Evolutionary conservation across 1,140 invertebrate species (phyloP), one percentile per base, ranked within the genome.

Genomic region (Meloidogyne hapla): DNA sequence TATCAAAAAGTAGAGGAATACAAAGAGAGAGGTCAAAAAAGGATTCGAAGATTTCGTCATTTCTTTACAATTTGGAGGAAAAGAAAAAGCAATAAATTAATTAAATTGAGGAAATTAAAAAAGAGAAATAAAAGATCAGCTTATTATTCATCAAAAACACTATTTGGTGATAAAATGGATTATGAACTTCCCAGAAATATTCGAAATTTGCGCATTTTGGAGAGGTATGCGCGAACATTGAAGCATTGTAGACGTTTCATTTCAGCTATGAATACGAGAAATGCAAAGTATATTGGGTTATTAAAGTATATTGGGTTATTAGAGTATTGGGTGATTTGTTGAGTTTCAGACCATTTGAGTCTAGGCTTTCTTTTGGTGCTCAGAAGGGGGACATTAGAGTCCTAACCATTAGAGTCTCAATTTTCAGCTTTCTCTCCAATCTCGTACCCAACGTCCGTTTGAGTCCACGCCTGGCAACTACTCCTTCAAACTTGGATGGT

Each of bases 221-320:
- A 73, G 38, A 61, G 71, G n/a, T 61, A 73, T 40, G 56, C 15
- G 28, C 18, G 13, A 2, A 33, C 64, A 23, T 63, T 73, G n/a
- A 64, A 73, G 18, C 61, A 64, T n/a, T 42, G 40, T 1, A 61
- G 56, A 64, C 71, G 18, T 38, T 73, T 61, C 21, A 63, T 73
- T 13, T 21, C 71, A 13, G 28, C 26, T 10, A 73, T 61, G 33
- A 73, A 56, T 33, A 56, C 28, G n/a, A 61, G 64, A 21, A 73
- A 73, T 64, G 56, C 71, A 64, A 61, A 63, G 71, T 73, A 8
- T n/a, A n/a, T n/a, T n/a, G n/a, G n/a, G n/a, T n/a, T n/a, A n/a
- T 9, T 33, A n/a, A 33, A 33, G 1, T 56, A n/a, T 56, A n/a
- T 56, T n/a, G 1, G 45, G 45, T 48, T 48, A 42, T n/a, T 18